These are phyloP conservation scores for Chironomus striatipennis DNA, from an alignment of 1,140 invertebrate species.

Conservation along the genomic window DNA sequence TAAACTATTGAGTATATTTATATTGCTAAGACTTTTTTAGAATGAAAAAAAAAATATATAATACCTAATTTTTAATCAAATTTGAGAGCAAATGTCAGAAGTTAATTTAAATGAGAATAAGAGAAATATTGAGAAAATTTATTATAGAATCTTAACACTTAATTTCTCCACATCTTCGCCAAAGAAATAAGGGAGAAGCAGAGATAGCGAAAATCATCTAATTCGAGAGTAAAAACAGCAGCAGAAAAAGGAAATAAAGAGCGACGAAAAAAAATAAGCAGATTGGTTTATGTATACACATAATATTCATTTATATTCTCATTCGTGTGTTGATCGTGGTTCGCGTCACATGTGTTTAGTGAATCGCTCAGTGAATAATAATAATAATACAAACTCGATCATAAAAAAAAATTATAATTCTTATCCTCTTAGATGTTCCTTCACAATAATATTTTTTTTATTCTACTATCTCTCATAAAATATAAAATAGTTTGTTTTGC, in stretches of 20 bases:
- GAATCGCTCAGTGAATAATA: not conserved
- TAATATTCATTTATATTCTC: not conserved
- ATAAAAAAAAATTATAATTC: not conserved
- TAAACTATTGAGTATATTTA: too few species aligned
- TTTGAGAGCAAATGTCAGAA: too few species aligned
- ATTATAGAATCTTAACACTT: too few species aligned
- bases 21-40: too few species aligned
- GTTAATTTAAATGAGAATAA: too few species aligned
- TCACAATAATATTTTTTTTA: not conserved
- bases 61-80: too few species aligned
- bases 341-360: slow-evolving; percentile 1
- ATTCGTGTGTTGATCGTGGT: slow-evolving; percentile 3
- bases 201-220: not conserved
- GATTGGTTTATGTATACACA: not conserved
- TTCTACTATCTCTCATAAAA: not conserved
- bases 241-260: not conserved
- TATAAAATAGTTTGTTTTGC: not conserved
- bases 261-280: not conserved
- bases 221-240: not conserved
- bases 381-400: not conserved
- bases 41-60: too few species aligned
- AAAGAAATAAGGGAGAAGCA: not conserved
- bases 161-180: too few species aligned
- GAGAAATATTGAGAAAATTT: too few species aligned
- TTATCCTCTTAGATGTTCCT: not conserved